phyloP scores from a whole-genome alignment of 2,797 vertebrate species.

The Echiichthys vipera region DNA sequence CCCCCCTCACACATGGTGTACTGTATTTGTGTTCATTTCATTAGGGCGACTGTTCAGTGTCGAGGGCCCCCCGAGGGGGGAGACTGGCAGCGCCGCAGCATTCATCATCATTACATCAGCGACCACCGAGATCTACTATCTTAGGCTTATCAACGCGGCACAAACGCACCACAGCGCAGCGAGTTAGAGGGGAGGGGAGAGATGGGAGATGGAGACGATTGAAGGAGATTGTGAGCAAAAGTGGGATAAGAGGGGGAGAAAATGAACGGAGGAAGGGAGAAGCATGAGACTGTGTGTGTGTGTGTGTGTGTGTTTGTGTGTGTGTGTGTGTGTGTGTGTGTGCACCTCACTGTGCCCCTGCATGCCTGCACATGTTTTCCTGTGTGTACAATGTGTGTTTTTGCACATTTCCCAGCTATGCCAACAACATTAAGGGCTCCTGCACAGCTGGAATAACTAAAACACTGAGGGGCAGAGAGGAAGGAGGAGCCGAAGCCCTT shows the following conservation, averaged over 20 bases:
- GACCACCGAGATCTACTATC: conserved; percentile 90
- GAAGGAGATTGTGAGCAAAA: conserved; percentile 74
- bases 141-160: conserved; percentile 88
- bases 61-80: conserved; percentile 81
- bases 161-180: conserved; percentile 81
- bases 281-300: conserved; percentile 46
- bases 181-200: conserved; percentile 74
- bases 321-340: conserved; percentile 28
- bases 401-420: conserved; percentile 78
- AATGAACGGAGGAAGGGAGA: conserved; percentile 73
- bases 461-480: conserved; percentile 74
- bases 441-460: conserved; percentile 81
- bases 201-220: conserved; percentile 79
- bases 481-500: conserved; percentile 57
- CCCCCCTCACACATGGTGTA: conserved; percentile 65
- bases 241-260: conserved; percentile 72
- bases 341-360: conserved; percentile 61
- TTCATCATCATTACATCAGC: conserved; percentile 97
- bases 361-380: conserved; percentile 76
- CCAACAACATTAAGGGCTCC: conserved; percentile 82
- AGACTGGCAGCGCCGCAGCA: conserved; percentile 85
- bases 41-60: conserved; percentile 84
- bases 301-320: conserved; percentile 26
- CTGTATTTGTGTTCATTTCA: conserved; percentile 89
- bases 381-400: conserved; percentile 72